Evolutionary conservation across 2,797 vertebrate genomes (phyloP).

Genomic region (Chaenodraco wilsoni): DNA sequence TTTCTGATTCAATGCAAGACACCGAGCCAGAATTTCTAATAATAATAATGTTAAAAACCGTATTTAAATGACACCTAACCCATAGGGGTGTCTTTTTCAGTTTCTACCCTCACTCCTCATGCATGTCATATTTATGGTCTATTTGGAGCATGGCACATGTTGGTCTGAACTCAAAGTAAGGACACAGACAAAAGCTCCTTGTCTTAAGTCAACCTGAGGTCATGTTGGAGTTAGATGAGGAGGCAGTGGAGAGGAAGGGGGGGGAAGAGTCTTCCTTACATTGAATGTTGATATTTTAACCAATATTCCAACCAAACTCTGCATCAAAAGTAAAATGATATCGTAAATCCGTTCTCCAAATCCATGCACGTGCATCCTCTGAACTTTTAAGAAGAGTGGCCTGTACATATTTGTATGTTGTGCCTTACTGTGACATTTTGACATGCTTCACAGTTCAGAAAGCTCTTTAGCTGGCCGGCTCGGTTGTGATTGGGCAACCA

Average conservation of each 20-base stretch:
- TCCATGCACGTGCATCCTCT: not conserved
- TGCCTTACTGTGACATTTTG: too few relatives aligned
- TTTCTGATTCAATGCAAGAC: not conserved
- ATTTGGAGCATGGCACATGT: too few relatives aligned
- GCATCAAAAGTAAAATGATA: not conserved
- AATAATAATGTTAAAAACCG: not conserved
- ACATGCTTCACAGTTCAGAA: too few relatives aligned
- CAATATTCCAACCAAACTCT: not conserved
- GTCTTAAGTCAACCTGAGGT: not conserved
- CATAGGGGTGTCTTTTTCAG: not conserved
- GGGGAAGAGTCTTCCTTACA: not conserved
- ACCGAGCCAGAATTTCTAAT: not conserved
- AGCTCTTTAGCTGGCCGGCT: too few relatives aligned
- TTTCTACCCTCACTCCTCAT: too few relatives aligned
- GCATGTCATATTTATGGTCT: too few relatives aligned
- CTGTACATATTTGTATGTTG: too few relatives aligned
- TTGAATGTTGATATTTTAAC: not conserved
- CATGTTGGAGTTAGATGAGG: not conserved
- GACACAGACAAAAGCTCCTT: conserved; percentile 6
- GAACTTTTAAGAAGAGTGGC: not conserved
- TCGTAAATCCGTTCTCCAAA: not conserved
- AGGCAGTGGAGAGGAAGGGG: not conserved
- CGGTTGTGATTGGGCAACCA: too few relatives aligned
- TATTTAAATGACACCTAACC: not conserved
- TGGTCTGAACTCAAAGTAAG: not conserved